These are phyloP conservation scores for Ypsolopha sequella DNA, from an alignment of 2,888 invertebrate species.

Conservation along the genomic window DNA sequence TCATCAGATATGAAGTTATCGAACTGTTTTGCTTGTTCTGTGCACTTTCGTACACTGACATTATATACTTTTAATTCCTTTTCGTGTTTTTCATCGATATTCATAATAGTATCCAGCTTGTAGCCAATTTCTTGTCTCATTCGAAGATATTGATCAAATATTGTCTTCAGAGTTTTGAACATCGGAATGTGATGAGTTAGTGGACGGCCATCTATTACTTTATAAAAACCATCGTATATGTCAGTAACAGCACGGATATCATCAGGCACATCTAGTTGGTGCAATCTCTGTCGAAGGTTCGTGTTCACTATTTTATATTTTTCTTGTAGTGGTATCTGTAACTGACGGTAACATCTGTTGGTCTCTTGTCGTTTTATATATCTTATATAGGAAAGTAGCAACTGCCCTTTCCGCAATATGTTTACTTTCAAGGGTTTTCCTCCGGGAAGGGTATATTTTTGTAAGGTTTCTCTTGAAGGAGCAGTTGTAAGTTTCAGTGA, in stretches of 20 bases:
- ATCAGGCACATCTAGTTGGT: slow-evolving; percentile 24
- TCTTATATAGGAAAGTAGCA: slow-evolving; percentile 32
- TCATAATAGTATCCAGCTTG: slow-evolving; percentile 54
- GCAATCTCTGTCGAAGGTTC: slow-evolving; percentile 24
- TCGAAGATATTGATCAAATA: slow-evolving; percentile 26
- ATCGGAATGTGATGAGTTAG: slow-evolving; percentile 21
- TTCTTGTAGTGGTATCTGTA: slow-evolving; percentile 24
- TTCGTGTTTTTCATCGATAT: slow-evolving; percentile 65
- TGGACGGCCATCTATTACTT: slow-evolving; percentile 25
- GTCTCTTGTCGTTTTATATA: slow-evolving; percentile 30
- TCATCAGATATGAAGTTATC: slow-evolving; percentile 73
- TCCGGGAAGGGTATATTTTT: slow-evolving; percentile 21
- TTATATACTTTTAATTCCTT: slow-evolving; percentile 65
- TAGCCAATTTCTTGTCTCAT: slow-evolving; percentile 41
- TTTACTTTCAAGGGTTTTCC: slow-evolving; percentile 21
- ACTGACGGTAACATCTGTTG: slow-evolving; percentile 21
- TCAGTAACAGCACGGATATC: slow-evolving; percentile 32
- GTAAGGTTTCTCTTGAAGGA: slow-evolving; percentile 13
- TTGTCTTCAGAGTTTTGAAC: slow-evolving; percentile 32
- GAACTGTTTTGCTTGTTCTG: slow-evolving; percentile 66
- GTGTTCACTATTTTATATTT: slow-evolving; percentile 35
- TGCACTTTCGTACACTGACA: slow-evolving; percentile 50
- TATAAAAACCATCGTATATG: slow-evolving; percentile 33
- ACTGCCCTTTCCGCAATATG: slow-evolving; percentile 25
- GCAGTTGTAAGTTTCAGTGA: not conserved